Percentiles rank a stretch among this genome's conserved stretches.
Evolutionary conservation across 2,888 invertebrate species (phyloP).

Genomic region (Lepidocyrtinus sp.): DNA sequence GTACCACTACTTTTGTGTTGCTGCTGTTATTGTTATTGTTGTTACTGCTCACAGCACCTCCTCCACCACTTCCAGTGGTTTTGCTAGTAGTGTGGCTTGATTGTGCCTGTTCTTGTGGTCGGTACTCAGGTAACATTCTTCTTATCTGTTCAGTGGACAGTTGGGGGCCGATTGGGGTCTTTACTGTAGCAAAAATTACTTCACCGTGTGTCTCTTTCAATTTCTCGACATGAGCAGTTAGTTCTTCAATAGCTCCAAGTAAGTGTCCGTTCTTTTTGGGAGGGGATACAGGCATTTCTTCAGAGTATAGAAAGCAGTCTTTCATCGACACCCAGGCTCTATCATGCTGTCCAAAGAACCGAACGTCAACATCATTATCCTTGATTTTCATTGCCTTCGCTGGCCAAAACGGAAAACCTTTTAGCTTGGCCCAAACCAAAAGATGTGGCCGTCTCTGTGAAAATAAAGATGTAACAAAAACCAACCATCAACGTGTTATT

Average conservation of each 20-base stretch:
- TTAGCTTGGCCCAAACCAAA: constrained; percentile 95
- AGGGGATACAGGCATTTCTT: constrained; percentile 75
- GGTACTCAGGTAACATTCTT: constrained; percentile 77
- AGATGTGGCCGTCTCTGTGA: constrained; percentile 84
- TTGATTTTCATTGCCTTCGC: constrained; percentile 89
- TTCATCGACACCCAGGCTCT: constrained; percentile 89
- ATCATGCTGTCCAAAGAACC: constrained; percentile 97
- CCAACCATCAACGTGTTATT: background rate
- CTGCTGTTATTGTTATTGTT: constrained; percentile 44
- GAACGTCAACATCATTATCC: constrained; percentile 73
- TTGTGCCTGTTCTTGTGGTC: constrained; percentile 23
- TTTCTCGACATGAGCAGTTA: constrained; percentile 83
- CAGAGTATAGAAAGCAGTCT: constrained; percentile 87
- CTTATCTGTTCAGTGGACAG: constrained; percentile 78
- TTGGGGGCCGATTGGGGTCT: constrained; percentile 79
- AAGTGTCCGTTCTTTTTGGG: constrained; percentile 77
- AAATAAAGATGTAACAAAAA: constrained; percentile 28
- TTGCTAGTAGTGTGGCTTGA: background rate
- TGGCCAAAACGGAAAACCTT: constrained; percentile 98
- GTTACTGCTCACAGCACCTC: constrained; percentile 4
- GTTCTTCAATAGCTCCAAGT: constrained; percentile 81
- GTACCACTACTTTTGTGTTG: constrained; percentile 26
- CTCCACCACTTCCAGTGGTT: background rate
- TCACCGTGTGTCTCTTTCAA: constrained; percentile 81
- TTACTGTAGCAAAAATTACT: constrained; percentile 83